Base-by-base conservation (phyloP, 1,140 invertebrate species). In the Lysiphlebus fabarum region DNA sequence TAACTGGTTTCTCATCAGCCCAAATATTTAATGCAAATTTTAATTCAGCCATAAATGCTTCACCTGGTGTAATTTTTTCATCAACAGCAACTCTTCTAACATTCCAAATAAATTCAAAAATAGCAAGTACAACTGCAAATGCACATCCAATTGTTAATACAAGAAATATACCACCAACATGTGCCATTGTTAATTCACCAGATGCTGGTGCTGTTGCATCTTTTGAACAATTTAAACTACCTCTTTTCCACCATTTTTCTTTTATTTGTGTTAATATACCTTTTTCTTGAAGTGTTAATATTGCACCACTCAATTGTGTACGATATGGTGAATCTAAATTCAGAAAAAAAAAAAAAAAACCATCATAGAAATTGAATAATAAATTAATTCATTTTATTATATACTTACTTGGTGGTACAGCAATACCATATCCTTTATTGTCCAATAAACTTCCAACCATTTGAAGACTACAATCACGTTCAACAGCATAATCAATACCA, bases 121-220 rank as follows among this genome's bases (percentile, higher is more conserved):
- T 77, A 0, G 85, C 86, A 58, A 91, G 82, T 5, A 87, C 64
- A 17, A 87, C 80, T 0, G 88, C 86, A 9, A 85, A 77, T 1
- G 77, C 67, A 48, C 87, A 85, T 0, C 91, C 91, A 17, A 83
- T 82, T 3, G 87, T 82, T 0, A 97, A 77, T 0, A 96, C 91
- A 1, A 96, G 85, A 74, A 95, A 97, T 9, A 96, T 92, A 51
- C 94, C 95, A 56, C 93, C 91, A 7, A 96, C 90, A 63, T 93
- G 91, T 26, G 86, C 84, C 40, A 96, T 82, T 12, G 86, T 87
- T 49, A 91, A 71, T 69, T 89, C 87, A 34, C 67, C 69, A 2
- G 70, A 68, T 40, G 59, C 67, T 0, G 45, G n/a, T 56, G 61
- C 44, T 0, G 33, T 1, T 6, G 68, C 58, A 14, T 56, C 53